A percentile compares a stretch with the other conserved stretches of the same genome.
Conservation (phyloP, 2,888 invertebrate species). For the Dynastes hyllus region DNA sequence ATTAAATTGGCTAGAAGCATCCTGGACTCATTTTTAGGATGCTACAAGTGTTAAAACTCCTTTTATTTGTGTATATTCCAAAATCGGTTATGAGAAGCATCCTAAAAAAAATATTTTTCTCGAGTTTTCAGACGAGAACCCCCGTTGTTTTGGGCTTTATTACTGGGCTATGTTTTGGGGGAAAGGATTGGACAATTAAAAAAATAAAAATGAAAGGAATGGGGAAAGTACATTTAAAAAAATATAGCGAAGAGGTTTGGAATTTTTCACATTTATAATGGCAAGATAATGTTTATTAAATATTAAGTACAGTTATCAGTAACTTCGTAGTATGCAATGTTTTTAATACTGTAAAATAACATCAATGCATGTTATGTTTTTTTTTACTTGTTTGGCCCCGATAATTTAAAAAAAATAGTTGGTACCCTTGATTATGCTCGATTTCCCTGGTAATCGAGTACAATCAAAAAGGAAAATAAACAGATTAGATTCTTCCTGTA, state of each 20-base stretch:
- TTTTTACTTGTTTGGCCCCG: slow-evolving; percentile 38
- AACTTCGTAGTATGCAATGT: slow-evolving; percentile 10
- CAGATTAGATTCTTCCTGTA: not conserved
- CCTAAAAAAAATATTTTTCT: slow-evolving; percentile 40
- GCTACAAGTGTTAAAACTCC: not conserved
- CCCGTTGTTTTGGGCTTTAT: slow-evolving; percentile 51
- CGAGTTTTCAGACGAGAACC: slow-evolving; percentile 30
- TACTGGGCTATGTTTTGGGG: slow-evolving; percentile 52
- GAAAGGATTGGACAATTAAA: slow-evolving; percentile 41
- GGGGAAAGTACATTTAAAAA: not conserved
- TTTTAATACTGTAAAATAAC: slow-evolving; percentile 47
- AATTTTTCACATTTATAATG: slow-evolving; percentile 48
- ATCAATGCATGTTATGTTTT: not conserved
- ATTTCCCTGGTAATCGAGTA: slow-evolving; percentile 11
- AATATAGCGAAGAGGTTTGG: slow-evolving; percentile 38
- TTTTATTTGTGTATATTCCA: slow-evolving; percentile 14
- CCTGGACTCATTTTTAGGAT: not conserved
- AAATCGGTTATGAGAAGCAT: slow-evolving; percentile 42
- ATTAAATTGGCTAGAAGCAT: slow-evolving; percentile 45
- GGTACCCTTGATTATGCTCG: not conserved
- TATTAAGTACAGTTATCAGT: slow-evolving; percentile 48
- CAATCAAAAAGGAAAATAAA: not conserved
- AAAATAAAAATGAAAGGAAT: slow-evolving; percentile 28
- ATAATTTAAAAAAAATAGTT: slow-evolving; percentile 18
- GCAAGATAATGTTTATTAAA: slow-evolving; percentile 49